These are phyloP conservation scores for Choreutis nemorana DNA, from an alignment of 2,888 invertebrate genomes.

Conservation along the genomic window DNA sequence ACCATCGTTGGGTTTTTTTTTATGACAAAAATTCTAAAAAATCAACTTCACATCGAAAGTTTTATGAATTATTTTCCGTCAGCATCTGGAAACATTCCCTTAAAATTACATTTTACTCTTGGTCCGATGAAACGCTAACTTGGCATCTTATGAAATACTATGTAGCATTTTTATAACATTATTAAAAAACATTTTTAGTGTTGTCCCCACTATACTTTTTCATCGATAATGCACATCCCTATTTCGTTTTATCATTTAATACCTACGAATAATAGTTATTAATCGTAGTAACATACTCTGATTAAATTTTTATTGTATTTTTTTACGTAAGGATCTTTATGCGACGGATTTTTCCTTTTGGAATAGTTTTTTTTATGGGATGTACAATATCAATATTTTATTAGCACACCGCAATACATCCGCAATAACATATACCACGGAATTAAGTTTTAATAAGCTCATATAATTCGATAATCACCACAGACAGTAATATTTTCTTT, in stretches of 20 bases:
- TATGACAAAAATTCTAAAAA: too few species aligned
- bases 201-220: constrained; percentile 18
- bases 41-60: too few species aligned
- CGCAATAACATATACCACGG: constrained; percentile 37
- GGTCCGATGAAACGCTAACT: constrained; percentile 59
- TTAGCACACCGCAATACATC: constrained; percentile 27
- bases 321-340: too few species aligned
- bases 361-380: too few species aligned
- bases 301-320: too few species aligned
- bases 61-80: too few species aligned
- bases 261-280: too few species aligned
- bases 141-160: constrained; percentile 56
- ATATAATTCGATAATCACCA: constrained; percentile 64
- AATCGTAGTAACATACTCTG: too few species aligned
- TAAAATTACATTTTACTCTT: constrained; percentile 43
- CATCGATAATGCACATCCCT: constrained; percentile 37
- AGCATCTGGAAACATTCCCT: too few species aligned
- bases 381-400: constrained; percentile 38
- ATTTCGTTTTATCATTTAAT: too few species aligned
- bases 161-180: constrained; percentile 25
- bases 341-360: too few species aligned
- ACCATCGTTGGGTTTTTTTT: too few species aligned
- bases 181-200: constrained; percentile 17
- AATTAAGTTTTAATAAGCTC: constrained; percentile 63
- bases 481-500: constrained; percentile 54